phyloP scores from a whole-genome alignment of 2,888 invertebrate species.

The Drosophila trichaetosa region DNA sequence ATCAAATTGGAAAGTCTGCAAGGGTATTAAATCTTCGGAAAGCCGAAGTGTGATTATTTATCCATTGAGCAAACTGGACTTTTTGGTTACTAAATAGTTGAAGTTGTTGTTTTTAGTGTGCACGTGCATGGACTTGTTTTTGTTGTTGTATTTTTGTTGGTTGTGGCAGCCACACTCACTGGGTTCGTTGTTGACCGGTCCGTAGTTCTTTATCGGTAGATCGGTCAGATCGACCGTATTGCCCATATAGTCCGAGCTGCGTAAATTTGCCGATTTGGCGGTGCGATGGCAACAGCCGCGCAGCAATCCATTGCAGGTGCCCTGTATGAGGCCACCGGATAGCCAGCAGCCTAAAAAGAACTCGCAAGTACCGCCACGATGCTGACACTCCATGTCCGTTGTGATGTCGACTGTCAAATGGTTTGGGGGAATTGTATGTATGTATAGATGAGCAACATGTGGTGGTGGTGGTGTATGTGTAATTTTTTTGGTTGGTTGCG shows the following conservation, averaged over 20 bases:
- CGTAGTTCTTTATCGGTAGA: conserved; percentile 87
- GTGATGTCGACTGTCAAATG: conserved; percentile 82
- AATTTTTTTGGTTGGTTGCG: conserved; percentile 30
- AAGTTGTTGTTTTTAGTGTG: conserved; percentile 62
- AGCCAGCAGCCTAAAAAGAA: conserved; percentile 97
- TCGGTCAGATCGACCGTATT: conserved; percentile 88
- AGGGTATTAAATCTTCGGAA: conserved; percentile 11
- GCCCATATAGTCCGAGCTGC: conserved; percentile 87
- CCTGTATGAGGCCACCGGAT: conserved; percentile 93
- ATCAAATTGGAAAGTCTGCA: conserved; percentile 14
- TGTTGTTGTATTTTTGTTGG: conserved; percentile 25
- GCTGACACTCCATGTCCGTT: conserved; percentile 85
- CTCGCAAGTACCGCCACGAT: conserved; percentile 92
- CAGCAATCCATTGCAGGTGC: conserved; percentile 92
- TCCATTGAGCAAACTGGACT: conserved; percentile 42
- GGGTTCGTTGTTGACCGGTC: conserved; percentile 91
- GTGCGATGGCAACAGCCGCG: conserved; percentile 94
- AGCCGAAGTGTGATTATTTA: conserved; percentile 9
- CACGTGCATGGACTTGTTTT: conserved; percentile 65
- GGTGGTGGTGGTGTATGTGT: conserved; percentile 11
- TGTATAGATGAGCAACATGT: conserved; percentile 43
- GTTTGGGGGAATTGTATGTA: conserved; percentile 40
- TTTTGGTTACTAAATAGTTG: conserved; percentile 19
- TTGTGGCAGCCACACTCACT: conserved; percentile 87
- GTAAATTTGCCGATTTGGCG: conserved; percentile 88